phyloP scores from a whole-genome alignment of 35 echinoderm and acorn worm species.

The Ptychodera flava region DNA sequence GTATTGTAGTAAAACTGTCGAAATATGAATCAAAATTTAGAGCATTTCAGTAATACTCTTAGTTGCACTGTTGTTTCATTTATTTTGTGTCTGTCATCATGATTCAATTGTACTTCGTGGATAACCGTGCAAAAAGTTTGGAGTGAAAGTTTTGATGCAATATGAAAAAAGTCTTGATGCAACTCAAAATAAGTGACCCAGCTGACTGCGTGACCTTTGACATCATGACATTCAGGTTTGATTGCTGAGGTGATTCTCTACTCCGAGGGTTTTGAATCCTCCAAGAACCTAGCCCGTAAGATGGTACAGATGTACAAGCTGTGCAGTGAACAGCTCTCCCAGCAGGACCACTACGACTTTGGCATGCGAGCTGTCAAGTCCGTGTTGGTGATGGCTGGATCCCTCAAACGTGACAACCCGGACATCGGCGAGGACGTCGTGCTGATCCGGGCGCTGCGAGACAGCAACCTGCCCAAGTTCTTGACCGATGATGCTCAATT shows the following conservation, averaged over 20 bases:
- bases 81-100: no score
- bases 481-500: conserved; percentile 81
- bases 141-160: no score
- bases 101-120: no score
- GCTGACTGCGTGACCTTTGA: no score
- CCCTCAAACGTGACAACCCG: conserved; percentile 90
- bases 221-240: no score
- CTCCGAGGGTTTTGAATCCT: conserved; percentile 86
- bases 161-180: no score
- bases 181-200: no score
- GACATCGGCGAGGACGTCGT: conserved; percentile 91
- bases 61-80: no score
- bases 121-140: no score
- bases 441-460: conserved; percentile 85
- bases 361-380: conserved; percentile 98
- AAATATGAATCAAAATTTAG: no score
- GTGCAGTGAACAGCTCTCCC: conserved; percentile 91
- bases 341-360: conserved; percentile 92
- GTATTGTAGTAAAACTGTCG: no score
- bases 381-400: conserved; percentile 82
- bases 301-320: conserved; percentile 99
- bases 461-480: conserved; percentile 97
- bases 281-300: conserved; percentile 78
- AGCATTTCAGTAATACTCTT: no score
- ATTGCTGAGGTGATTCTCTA: conserved; percentile 96